Evolutionary conservation across 2,888 invertebrate species (phyloP).

Genomic region (Lathronympha strigana): DNA sequence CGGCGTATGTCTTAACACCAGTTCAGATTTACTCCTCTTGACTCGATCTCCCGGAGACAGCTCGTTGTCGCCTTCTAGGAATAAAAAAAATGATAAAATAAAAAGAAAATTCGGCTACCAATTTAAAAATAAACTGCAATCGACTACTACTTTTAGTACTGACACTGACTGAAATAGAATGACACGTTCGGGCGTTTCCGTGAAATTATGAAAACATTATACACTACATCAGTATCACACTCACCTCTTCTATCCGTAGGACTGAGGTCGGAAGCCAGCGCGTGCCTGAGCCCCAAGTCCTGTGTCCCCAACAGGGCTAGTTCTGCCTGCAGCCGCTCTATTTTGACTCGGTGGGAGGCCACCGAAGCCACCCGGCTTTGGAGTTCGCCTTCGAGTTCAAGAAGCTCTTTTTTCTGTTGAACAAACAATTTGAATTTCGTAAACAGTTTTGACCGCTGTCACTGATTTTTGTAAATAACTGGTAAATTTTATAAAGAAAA

Average conservation of each 20-base stretch:
- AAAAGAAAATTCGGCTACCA: no score
- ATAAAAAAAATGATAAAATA: neutral
- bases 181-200: no score
- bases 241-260: conserved; percentile 57
- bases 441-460: no score
- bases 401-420: conserved; percentile 88
- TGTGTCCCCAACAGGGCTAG: conserved; percentile 87
- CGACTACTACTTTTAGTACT: no score
- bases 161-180: no score
- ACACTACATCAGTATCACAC: neutral
- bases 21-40: conserved; percentile 75
- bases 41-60: conserved; percentile 61
- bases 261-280: conserved; percentile 64
- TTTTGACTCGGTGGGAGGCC: conserved; percentile 86
- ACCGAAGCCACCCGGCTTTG: conserved; percentile 85
- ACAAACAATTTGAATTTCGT: neutral
- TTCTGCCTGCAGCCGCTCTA: conserved; percentile 88
- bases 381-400: conserved; percentile 88
- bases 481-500: no score
- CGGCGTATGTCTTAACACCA: conserved; percentile 63
- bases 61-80: conserved; percentile 60
- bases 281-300: conserved; percentile 79
- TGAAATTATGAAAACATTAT: no score
- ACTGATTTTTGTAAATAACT: no score
- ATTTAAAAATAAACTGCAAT: no score